These are phyloP conservation scores for Temnothorax longispinosus DNA, from an alignment of 1,140 invertebrate species.

Conservation along the genomic window DNA sequence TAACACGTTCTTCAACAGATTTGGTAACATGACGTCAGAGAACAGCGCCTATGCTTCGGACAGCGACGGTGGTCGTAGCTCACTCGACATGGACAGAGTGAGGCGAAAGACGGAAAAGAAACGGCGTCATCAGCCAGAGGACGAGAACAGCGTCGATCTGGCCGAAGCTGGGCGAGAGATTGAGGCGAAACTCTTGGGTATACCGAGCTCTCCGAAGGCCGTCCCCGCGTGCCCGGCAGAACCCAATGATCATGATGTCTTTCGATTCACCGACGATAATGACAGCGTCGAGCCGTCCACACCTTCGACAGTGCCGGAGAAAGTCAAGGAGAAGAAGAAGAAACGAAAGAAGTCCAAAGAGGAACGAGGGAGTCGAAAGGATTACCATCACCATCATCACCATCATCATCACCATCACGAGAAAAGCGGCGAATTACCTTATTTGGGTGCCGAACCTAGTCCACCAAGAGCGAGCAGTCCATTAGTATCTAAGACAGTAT, in stretches of 20 bases:
- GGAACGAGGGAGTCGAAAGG: slow-evolving; percentile 88
- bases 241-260: slow-evolving; percentile 86
- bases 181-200: slow-evolving; percentile 91
- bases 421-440: slow-evolving; percentile 80
- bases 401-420: slow-evolving; percentile 86
- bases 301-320: slow-evolving; percentile 82
- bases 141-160: slow-evolving; percentile 92
- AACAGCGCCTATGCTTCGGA: slow-evolving; percentile 81
- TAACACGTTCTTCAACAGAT: slow-evolving; percentile 80
- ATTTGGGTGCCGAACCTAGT: slow-evolving; percentile 81
- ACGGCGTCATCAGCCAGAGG: slow-evolving; percentile 87
- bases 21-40: slow-evolving; percentile 73
- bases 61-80: slow-evolving; percentile 79
- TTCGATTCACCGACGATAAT: slow-evolving; percentile 88
- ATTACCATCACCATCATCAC: slow-evolving; percentile 89
- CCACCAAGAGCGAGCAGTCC: slow-evolving; percentile 83
- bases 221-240: slow-evolving; percentile 76
- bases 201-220: slow-evolving; percentile 80
- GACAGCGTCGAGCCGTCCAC: slow-evolving; percentile 86
- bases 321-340: slow-evolving; percentile 91
- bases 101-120: slow-evolving; percentile 89
- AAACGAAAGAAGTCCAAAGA: slow-evolving; percentile 94
- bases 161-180: slow-evolving; percentile 92
- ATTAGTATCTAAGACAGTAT: slow-evolving; percentile 79
- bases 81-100: slow-evolving; percentile 80